A percentile compares a stretch with the other conserved stretches of the same genome.
Conservation (phyloP, 2,888 invertebrate genomes). For the Ectemnius cavifrons region DNA sequence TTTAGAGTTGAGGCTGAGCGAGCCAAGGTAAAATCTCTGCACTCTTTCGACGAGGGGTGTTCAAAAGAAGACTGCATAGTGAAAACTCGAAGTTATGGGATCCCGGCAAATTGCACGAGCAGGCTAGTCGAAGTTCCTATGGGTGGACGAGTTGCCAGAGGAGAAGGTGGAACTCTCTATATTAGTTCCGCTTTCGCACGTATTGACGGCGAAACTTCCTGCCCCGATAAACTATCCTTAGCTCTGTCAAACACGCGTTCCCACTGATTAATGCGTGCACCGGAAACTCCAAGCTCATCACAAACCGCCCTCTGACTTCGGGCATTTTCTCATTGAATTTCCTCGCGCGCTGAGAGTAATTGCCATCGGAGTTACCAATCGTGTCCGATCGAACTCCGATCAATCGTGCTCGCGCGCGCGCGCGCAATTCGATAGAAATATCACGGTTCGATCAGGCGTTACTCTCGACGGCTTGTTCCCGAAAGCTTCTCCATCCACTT, state of each 20-base stretch:
- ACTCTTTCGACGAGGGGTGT: not conserved
- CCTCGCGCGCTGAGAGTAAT: no score
- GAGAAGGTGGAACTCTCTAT: not conserved
- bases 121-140: not conserved
- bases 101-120: not conserved
- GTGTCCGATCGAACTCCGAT: no score
- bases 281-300: no score
- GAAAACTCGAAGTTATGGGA: not conserved
- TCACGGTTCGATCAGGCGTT: no score
- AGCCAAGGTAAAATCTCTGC: not conserved
- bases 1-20: no score
- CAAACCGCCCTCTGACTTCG: no score
- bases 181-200: constrained; percentile 18
- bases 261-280: not conserved
- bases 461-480: no score
- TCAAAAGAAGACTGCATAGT: not conserved
- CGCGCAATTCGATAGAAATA: no score
- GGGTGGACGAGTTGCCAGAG: not conserved
- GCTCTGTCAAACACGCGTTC: not conserved
- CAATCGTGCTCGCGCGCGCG: no score
- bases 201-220: constrained; percentile 10
- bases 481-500: no score
- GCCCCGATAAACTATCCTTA: not conserved
- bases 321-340: no score
- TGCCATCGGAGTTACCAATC: no score